phyloP scores from a whole-genome alignment of 2,888 invertebrate genomes.

The Hedychridium roseum region DNA sequence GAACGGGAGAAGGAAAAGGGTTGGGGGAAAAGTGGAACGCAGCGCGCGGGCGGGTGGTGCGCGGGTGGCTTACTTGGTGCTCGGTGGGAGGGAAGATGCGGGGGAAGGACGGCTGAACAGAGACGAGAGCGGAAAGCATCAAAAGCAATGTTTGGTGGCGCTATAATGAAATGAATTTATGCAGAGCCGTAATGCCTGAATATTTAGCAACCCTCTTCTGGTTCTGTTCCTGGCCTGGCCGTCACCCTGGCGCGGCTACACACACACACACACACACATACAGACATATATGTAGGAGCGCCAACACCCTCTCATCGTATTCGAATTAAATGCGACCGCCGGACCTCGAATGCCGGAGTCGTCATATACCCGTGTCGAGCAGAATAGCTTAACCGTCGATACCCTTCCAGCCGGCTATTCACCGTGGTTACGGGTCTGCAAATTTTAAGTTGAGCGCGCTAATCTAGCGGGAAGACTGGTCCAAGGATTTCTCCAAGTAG shows the following conservation, averaged over 20 bases:
- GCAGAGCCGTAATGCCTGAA: slow-evolving; percentile 71
- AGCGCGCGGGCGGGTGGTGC: slow-evolving; percentile 29
- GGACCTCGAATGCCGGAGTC: slow-evolving; percentile 42
- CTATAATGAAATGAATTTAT: slow-evolving; percentile 73
- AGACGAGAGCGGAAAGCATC: slow-evolving; percentile 55
- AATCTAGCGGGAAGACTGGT: too few species aligned
- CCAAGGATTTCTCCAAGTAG: too few species aligned
- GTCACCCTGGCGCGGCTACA: slow-evolving; percentile 38
- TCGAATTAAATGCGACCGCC: slow-evolving; percentile 46
- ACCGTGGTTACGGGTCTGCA: too few species aligned
- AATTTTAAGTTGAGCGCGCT: too few species aligned
- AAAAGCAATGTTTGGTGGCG: slow-evolving; percentile 71
- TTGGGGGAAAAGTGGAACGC: slow-evolving; percentile 36
- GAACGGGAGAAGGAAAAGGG: slow-evolving; percentile 20
- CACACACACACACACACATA: slow-evolving; percentile 2
- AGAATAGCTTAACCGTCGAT: too few species aligned
- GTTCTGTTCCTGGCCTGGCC: slow-evolving; percentile 58
- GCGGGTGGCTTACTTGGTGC: slow-evolving; percentile 46
- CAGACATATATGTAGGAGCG: background rate
- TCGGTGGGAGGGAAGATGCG: slow-evolving; percentile 17
- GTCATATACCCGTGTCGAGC: too few species aligned
- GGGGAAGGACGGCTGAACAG: slow-evolving; percentile 9
- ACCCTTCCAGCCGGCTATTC: too few species aligned
- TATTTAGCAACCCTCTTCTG: slow-evolving; percentile 63
- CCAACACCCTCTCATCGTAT: slow-evolving; percentile 39